Evolutionary conservation across 30 jellyfish, hydroid and myxozoan species (phyloP), one percentile per base, ranked within the genome.

Genomic region (Hydractinia symbiolongicarpus): DNA sequence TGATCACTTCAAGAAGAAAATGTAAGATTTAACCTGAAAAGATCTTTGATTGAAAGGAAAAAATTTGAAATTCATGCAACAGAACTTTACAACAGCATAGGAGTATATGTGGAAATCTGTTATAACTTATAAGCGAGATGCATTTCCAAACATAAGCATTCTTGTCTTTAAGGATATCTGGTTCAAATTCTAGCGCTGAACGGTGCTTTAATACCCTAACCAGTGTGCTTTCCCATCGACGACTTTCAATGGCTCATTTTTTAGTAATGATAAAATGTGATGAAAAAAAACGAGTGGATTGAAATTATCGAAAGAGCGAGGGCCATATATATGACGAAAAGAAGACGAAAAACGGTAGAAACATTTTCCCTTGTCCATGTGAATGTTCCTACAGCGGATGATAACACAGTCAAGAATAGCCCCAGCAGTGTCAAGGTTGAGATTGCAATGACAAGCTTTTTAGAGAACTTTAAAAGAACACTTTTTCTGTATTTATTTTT

Each of bases 141-240:
- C 16, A 15, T 62, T 15, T 62, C 73, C 73, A 6, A 62, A 62
- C 9, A 15, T 62, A 50, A 62, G 73, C 73, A 62, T 62, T 62
- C 30, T 62, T 40, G 73, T 62, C 30, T 9, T 62, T 62, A 6
- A 62, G 73, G 16, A 62, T 62, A 15, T 62, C 73, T 62, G 73
- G 73, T 50, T 62, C 73, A 62, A 62, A 62, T 62, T 62, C 73
- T 50, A 62, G 30, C 30, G 86, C 77, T 60, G 89, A 88, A 72
- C 66, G 96, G 15, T 86, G 86, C n/a, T 88, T 88, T 76, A 55
- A 86, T 55, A 19, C 44, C 52, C 62, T 82, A 74, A 88, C 88
- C 14, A 73, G 79, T 62, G 10, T 82, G 70, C 83, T 88, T 9
- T 74, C 86, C 51, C 94, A 83, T 83, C 80, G 81, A 8, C 9